Evolutionary conservation across 2,113 vertebrate species (phyloP).

Genomic region (Mobula birostris): DNA sequence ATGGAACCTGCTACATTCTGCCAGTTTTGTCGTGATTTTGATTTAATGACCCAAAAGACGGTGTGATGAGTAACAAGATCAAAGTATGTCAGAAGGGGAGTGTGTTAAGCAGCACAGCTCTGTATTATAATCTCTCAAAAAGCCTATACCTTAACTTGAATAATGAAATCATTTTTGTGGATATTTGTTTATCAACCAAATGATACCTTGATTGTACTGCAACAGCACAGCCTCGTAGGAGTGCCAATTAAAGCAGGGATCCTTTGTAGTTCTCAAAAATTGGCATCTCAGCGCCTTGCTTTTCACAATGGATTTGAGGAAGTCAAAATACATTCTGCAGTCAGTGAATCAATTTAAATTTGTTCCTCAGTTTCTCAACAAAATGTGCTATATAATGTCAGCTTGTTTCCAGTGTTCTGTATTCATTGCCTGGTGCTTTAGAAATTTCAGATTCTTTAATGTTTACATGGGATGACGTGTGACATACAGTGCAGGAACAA

Average conservation of each 20-base stretch:
- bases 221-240: neutral
- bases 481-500: too few species aligned
- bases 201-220: neutral
- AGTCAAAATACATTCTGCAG: neutral
- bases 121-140: neutral
- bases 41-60: neutral
- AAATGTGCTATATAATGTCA: neutral
- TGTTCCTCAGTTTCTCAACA: neutral
- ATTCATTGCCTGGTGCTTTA: neutral
- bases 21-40: neutral
- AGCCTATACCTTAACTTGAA: neutral
- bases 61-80: neutral
- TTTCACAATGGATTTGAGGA: neutral
- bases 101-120: neutral
- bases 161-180: neutral
- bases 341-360: constrained; percentile 12
- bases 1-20: neutral
- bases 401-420: neutral
- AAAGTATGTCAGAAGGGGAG: neutral
- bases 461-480: too few species aligned
- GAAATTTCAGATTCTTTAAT: neutral
- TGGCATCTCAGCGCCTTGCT: neutral
- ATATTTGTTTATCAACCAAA: neutral
- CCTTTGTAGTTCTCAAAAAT: neutral
- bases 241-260: neutral